Evolutionary conservation across 2,113 vertebrate species (phyloP).

Genomic region (Synchiropus splendidus): DNA sequence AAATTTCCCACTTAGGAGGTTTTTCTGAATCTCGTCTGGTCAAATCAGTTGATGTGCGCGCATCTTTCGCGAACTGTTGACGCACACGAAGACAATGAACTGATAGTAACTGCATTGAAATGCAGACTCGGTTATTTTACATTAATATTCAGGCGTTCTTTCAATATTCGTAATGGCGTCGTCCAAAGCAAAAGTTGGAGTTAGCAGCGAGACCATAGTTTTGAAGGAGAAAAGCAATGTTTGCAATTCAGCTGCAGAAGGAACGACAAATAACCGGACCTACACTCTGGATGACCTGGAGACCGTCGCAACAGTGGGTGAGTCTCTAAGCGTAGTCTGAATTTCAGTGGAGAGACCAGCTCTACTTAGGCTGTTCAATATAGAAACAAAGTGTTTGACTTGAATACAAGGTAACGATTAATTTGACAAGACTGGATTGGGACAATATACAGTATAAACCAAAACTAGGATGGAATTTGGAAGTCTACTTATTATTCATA

Average conservation of each 20-base stretch:
- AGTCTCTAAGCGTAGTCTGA: conserved; percentile 36
- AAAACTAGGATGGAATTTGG: not conserved
- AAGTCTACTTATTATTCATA: not conserved
- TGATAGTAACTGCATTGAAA: too few species aligned
- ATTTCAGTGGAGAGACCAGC: too few species aligned
- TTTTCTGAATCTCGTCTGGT: too few species aligned
- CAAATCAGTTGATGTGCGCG: too few species aligned
- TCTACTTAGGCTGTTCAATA: not conserved
- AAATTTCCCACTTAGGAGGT: too few species aligned
- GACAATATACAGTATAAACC: not conserved
- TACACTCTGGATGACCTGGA: conserved; percentile 77
- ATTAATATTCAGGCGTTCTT: too few species aligned
- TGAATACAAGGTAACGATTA: not conserved
- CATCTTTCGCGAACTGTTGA: too few species aligned
- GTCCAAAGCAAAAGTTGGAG: conserved; percentile 48
- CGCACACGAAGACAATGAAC: too few species aligned
- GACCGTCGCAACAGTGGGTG: conserved; percentile 81
- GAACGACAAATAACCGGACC: conserved; percentile 29
- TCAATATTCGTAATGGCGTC: conserved; percentile 66
- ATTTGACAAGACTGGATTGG: not conserved
- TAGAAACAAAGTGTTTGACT: not conserved
- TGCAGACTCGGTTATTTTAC: too few species aligned
- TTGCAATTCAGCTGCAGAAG: conserved; percentile 34
- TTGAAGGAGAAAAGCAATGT: conserved; percentile 43
- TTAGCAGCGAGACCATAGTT: conserved; percentile 48